A percentile compares a stretch with the other conserved stretches of the same genome.
These are phyloP conservation scores for Ptilorrhoa leucosticta DNA, from an alignment of 2,113 vertebrate genomes.

Conservation along the genomic window DNA sequence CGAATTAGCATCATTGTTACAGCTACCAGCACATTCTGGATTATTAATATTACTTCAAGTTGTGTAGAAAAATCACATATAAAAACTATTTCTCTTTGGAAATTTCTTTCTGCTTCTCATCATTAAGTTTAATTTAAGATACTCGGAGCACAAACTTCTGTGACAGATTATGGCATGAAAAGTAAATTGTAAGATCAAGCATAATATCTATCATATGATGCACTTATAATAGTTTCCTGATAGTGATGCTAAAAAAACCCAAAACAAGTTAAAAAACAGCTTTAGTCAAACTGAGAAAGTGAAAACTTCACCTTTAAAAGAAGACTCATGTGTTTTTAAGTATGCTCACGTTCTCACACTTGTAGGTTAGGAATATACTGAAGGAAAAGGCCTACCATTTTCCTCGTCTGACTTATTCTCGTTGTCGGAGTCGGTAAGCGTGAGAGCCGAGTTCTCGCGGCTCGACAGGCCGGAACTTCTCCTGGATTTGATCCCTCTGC, in stretches of 20 bases:
- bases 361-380: background rate
- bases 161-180: conserved; percentile 2
- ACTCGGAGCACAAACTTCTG: conserved; percentile 34
- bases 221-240: background rate
- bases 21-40: background rate
- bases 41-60: conserved; percentile 15
- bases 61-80: background rate
- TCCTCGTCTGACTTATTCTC: conserved; percentile 92
- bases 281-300: background rate
- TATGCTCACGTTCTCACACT: background rate
- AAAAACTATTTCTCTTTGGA: conserved; percentile 1
- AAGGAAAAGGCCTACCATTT: conserved; percentile 79
- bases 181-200: conserved; percentile 41
- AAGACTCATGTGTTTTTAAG: background rate
- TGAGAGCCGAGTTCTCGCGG: conserved; percentile 90
- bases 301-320: background rate
- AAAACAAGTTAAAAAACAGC: background rate
- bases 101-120: conserved; percentile 45
- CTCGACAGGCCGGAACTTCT: conserved; percentile 91
- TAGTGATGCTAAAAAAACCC: background rate
- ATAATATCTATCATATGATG: background rate
- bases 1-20: background rate
- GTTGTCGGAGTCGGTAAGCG: conserved; percentile 92
- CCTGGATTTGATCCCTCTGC: conserved; percentile 86
- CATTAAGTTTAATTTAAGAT: conserved; percentile 10